Base-by-base conservation (phyloP, 2,113 vertebrate species). In the Melanotaenia duboulayi region DNA sequence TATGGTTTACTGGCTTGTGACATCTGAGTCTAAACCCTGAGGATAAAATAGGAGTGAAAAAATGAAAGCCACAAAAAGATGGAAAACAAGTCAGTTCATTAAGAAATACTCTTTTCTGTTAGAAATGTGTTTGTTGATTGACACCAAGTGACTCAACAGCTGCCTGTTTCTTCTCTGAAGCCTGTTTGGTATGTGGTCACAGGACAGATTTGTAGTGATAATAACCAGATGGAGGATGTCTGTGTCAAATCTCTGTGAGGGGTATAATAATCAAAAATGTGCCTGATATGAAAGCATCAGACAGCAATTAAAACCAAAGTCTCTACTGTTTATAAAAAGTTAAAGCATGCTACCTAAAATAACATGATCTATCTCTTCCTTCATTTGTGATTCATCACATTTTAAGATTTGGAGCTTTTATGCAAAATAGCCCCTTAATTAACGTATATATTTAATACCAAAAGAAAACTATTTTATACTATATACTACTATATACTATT, bases 161-260 rank as follows among this genome's bases (percentile, higher is more conserved):
- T 90, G 88, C 89, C 64, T 44, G 83, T 66, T 76, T 82, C 66
- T 73, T 80, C 83, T 82, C 90, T 88, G 80, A 68, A 89, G 90
- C 70, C 82, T 91, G 90, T 91, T 91, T 87, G 88, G 84, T 73
- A 73, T 78, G 70, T 83, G 83, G 80, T 80, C 82, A 71, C 77
- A 67, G 79, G 93, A 92, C 90, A 93, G 91, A 92, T 91, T 87
- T 90, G 84, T 58, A 49, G 32, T 78, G 89, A 90, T 92, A 82
- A 90, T 80, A 87, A 89, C 72, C 82, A 77, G 80, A 87, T 80
- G 81, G 76, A 80, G 82, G 86, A 84, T 83, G 84, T 46, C 5
- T 46, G 44, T 93, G 91, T 92, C 86, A 88, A 80, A 87, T 40
- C 68, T 76, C 77, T 71, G 86, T 22, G 46, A 76, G 56, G 57